phyloP scores from a whole-genome alignment of 2,888 invertebrate genomes.

The Eupithecia subumbrata region DNA sequence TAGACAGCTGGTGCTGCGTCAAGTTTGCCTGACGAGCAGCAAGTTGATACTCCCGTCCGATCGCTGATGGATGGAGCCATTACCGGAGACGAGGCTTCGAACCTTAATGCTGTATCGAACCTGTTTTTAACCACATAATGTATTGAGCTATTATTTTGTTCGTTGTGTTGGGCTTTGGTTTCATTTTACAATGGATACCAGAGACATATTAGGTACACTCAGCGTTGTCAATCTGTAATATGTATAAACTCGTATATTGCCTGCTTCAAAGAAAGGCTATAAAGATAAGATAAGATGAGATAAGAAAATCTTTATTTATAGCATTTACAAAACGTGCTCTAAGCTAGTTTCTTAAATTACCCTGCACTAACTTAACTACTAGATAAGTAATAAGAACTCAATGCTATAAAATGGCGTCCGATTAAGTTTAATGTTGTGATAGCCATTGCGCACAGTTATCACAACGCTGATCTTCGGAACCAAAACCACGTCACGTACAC shows the following conservation, averaged over 20 bases:
- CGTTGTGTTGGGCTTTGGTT: background rate
- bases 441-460: too few relatives aligned
- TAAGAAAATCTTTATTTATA: too few relatives aligned
- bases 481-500: too few relatives aligned
- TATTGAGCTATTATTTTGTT: background rate
- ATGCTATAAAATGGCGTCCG: too few relatives aligned
- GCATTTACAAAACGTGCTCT: too few relatives aligned
- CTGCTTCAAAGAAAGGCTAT: background rate
- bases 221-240: background rate
- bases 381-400: too few relatives aligned
- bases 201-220: background rate
- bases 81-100: constrained; percentile 46
- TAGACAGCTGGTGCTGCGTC: constrained; percentile 6
- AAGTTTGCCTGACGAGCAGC: constrained; percentile 20
- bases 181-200: background rate
- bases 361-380: too few relatives aligned
- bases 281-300: too few relatives aligned
- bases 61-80: constrained; percentile 48
- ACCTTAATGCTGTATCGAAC: constrained; percentile 17
- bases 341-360: too few relatives aligned
- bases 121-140: background rate
- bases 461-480: too few relatives aligned
- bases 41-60: constrained; percentile 15
- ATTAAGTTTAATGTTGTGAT: too few relatives aligned
- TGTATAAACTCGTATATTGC: background rate